Evolutionary conservation across 2,888 invertebrate species (phyloP), one percentile per base, ranked within the genome.

Genomic region (Aphidius colemani): DNA sequence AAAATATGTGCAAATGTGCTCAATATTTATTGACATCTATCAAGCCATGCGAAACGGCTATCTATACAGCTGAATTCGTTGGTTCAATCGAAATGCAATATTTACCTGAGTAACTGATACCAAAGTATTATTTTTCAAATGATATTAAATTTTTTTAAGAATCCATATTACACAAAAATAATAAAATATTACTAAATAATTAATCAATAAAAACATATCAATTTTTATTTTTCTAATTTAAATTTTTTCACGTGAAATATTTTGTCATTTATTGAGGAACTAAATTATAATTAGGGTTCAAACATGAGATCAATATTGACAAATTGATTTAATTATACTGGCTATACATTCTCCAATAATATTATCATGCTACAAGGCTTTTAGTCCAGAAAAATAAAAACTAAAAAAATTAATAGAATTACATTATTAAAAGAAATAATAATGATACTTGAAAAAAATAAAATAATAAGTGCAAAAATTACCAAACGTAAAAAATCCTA

Each of bases 71-170:
- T 61, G 56, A 61, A 49, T 61, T 50, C 43, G 9, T 45, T 50
- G n/a, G 30, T 30, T 30, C 5, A 30, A 4, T 11, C 59, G 75
- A 74, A 73, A 75, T 60, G 71, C 66, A 73, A 74, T 75, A 75
- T 71, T 71, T 67, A 61, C 40, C 40, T 45, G 59, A 51, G 67
- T 57, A 75, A 74, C 66, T 65, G 69, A 73, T 69, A 71, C 60
- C 53, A 59, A 61, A 66, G 69, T 75, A 67, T 75, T 71, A 66
- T 61, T 53, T 75, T 75, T 73, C 75, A 57, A 41, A 45, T 45
- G 46, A 30, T 18, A 45, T 8, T 53, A 64, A 62, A 65, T 63
- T 66, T 63, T 55, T 53, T 55, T 63, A 66, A 51, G 44, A 57
- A 56, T 55, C 50, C 40, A 46, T 61, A 69, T 72, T 68, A 69